Percentiles rank a stretch among this genome's conserved stretches.
Conservation (phyloP, 2,113 vertebrate genomes). For the Benitochromis conjunctus region DNA sequence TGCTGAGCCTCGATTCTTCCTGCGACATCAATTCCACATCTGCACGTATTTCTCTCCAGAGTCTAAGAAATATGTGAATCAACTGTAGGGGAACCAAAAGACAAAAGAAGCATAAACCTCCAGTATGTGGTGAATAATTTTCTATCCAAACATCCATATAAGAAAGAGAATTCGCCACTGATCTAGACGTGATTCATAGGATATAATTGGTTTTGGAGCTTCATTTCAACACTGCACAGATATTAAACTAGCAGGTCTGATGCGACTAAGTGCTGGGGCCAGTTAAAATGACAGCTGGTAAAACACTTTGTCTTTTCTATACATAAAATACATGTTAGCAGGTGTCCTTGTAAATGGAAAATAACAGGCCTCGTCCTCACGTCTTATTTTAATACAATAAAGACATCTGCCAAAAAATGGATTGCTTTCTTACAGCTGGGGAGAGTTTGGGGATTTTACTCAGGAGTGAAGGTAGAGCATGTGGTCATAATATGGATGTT, state of each 20-base stretch:
- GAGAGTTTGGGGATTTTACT: not conserved
- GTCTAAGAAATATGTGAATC: not conserved
- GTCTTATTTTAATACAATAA: not conserved
- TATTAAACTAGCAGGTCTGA: not conserved
- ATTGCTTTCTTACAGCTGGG: not conserved
- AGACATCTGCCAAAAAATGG: not conserved
- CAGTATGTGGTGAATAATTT: not conserved
- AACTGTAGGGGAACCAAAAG: not conserved
- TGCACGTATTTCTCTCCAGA: not conserved
- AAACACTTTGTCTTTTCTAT: not conserved
- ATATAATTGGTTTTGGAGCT: not conserved
- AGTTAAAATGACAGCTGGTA: not conserved
- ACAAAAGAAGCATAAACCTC: not conserved
- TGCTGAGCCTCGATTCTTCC: not conserved
- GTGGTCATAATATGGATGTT: not conserved
- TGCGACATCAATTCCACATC: not conserved
- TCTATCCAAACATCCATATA: not conserved
- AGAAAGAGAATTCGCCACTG: not conserved
- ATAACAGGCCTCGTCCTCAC: fast-evolving
- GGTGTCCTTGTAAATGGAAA: not conserved
- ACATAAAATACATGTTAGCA: not conserved
- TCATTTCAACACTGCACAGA: not conserved
- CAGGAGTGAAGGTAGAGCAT: not conserved
- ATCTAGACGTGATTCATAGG: not conserved
- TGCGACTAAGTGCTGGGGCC: not conserved